These are phyloP conservation scores for Laupala kohalensis DNA, from an alignment of 1,140 invertebrate species.

Conservation along the genomic window DNA sequence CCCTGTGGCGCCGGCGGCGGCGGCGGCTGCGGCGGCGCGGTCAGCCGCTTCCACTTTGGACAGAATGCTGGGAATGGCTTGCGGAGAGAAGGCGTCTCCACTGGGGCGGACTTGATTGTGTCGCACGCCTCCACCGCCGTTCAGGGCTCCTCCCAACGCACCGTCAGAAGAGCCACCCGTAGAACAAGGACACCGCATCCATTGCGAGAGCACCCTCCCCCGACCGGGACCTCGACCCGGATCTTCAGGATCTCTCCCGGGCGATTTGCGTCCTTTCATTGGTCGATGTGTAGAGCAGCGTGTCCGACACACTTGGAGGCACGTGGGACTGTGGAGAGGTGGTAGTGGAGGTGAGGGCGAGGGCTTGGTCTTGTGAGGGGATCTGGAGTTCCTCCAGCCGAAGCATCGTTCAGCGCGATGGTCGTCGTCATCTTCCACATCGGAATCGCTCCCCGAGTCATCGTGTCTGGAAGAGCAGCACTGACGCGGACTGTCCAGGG, in stretches of 20 bases:
- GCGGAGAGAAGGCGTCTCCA: neutral
- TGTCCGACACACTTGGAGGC: no score
- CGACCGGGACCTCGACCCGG: neutral
- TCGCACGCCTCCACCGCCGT: neutral
- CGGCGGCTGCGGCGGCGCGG: neutral
- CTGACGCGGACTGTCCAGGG: no score
- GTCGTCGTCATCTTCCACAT: no score
- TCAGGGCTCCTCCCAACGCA: no score
- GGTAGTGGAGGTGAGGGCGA: no score
- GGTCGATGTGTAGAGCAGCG: no score
- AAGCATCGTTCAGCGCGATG: no score
- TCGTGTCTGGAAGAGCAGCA: no score
- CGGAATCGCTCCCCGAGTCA: no score
- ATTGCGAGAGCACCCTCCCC: neutral
- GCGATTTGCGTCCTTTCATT: neutral
- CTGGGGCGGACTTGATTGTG: constrained; percentile 3
- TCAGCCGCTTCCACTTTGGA: constrained; percentile 20
- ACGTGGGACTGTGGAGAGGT: no score
- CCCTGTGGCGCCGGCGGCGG: neutral
- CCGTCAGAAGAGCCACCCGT: neutral
- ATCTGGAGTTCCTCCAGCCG: no score
- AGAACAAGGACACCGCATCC: neutral
- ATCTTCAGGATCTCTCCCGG: neutral
- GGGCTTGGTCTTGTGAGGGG: no score
- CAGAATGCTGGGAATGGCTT: constrained; percentile 19